These are phyloP conservation scores for Regulus satrapa DNA, from an alignment of 2,113 vertebrate genomes.

Conservation along the genomic window DNA sequence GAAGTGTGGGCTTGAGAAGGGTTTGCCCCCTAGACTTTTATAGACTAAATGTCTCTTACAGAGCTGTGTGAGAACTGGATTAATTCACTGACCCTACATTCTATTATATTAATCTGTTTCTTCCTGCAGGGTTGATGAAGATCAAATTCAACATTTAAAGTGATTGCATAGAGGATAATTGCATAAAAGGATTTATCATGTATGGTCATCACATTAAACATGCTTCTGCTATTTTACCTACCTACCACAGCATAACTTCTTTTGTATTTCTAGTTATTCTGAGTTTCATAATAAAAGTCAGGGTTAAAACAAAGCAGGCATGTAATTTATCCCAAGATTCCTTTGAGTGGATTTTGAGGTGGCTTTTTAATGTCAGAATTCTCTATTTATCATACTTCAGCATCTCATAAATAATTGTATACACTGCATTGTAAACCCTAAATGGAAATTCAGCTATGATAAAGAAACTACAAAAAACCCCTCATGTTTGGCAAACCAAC, in stretches of 20 bases:
- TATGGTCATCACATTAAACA: neutral
- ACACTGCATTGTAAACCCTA: conserved; percentile 45
- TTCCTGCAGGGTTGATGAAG: neutral
- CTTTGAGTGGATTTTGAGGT: neutral
- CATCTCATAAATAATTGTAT: conserved; percentile 68
- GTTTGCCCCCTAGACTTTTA: neutral
- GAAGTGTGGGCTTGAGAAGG: neutral
- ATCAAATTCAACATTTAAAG: neutral
- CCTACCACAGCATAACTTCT: neutral
- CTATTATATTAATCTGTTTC: neutral
- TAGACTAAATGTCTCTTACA: neutral
- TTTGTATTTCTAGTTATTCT: neutral
- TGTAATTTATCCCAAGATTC: conserved; percentile 1
- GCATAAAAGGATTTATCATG: neutral
- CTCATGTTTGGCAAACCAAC: neutral
- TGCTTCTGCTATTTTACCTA: neutral
- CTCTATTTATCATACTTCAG: conserved; percentile 48
- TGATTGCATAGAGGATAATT: neutral
- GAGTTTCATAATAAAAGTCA: neutral
- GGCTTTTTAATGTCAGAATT: conserved; percentile 1
- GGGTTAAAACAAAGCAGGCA: conserved; percentile 39
- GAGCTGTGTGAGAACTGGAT: neutral
- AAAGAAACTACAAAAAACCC: conserved; percentile 54
- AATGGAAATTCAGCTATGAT: conserved; percentile 57
- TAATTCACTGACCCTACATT: neutral